Evolutionary conservation across 2,888 invertebrate species (phyloP), one percentile per base, ranked within the genome.

Genomic region (Helleia helle): DNA sequence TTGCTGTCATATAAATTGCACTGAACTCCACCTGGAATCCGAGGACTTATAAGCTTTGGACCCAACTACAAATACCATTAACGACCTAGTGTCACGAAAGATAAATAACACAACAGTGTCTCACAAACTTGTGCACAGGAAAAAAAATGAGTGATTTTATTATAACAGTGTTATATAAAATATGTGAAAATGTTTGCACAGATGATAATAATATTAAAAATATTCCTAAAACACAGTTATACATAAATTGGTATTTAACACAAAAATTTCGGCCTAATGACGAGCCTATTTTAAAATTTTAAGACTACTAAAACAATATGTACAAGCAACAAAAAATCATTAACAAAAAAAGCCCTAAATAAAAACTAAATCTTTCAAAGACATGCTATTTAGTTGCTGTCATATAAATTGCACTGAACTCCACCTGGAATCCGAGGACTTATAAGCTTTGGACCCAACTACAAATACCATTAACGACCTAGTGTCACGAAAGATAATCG

Each of bases 391-490:
- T 13, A 13, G 28, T n/a, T 2, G 12, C 8, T 11, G 29, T 18
- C 12, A 11, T 13, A 36, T 36, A 36, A 36, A 36, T 36, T 24
- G n/a, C 22, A 2, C 5, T 24, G 12, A 28, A 14, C 11, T 39
- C 38, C 38, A 29, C 29, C 39, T 39, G 38, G 29, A 22, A 12
- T 36, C 36, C 11, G 30, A 14, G 30, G 30, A 25, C 22, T 39
- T 22, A 38, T 6, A 14, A 22, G 18, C 28, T 38, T 18, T 17
- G 27, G n/a, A n/a, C 22, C 12, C 24, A 13, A 24, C 31, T 28
- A 41, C 40, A 36, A 39, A 43, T 43, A 25, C 17, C 34, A 38
- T 24, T 42, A 42, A 48, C 38, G 17, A 11, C 15, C 14, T 8
- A 17, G 24, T 17, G 42, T 45, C 45, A 43, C 40, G 36, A 38